Conservation (phyloP, 2,888 invertebrate species). For the Limnephilus marmoratus region DNA sequence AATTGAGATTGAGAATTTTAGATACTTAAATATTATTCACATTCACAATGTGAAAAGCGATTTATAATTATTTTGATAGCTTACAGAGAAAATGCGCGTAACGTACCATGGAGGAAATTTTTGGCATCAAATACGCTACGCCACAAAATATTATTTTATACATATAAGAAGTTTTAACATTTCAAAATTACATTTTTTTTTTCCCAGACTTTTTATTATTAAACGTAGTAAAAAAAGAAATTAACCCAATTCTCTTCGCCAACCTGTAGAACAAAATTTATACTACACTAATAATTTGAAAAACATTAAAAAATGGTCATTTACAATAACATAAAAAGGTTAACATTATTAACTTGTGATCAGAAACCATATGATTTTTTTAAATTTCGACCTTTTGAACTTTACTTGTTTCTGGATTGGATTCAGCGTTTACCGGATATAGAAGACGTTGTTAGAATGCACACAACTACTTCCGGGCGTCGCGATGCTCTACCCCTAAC, state of each 20-base stretch:
- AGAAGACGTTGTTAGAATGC: constrained; percentile 58
- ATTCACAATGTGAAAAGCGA: too few relatives aligned
- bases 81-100: not conserved
- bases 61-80: too few relatives aligned
- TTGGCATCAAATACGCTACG: not conserved
- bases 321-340: too few relatives aligned
- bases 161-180: too few relatives aligned
- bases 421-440: constrained; percentile 36
- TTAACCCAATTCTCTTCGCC: too few relatives aligned
- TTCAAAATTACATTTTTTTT: too few relatives aligned
- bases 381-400: not conserved
- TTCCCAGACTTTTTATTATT: too few relatives aligned
- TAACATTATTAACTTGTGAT: not conserved
- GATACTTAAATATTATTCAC: too few relatives aligned
- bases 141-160: not conserved
- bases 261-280: too few relatives aligned
- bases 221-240: too few relatives aligned
- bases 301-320: too few relatives aligned
- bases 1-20: not conserved
- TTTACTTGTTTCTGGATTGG: not conserved
- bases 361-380: not conserved
- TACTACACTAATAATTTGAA: too few relatives aligned
- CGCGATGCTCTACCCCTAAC: constrained; percentile 55
- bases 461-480: constrained; percentile 64
- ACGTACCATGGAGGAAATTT: not conserved